phyloP scores from a whole-genome alignment of 2,113 vertebrate species.

The Poecile atricapillus region DNA sequence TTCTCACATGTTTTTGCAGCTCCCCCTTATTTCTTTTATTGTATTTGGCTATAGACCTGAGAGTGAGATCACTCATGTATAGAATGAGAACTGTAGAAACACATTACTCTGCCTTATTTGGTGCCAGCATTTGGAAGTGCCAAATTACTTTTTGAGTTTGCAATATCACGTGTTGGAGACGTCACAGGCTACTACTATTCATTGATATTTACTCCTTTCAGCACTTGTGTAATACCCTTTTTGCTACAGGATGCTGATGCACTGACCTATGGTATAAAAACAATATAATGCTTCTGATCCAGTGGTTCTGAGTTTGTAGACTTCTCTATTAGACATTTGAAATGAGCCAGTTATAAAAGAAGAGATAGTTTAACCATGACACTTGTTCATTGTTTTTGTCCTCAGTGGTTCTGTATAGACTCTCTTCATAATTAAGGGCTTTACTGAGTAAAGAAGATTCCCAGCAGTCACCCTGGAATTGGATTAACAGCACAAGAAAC shows the following conservation, averaged over 20 bases:
- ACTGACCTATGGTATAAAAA: not conserved
- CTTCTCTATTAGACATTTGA: slow-evolving; percentile 13
- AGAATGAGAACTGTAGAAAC: slow-evolving; percentile 16
- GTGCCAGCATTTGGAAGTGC: slow-evolving; percentile 13
- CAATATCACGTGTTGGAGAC: slow-evolving; percentile 1
- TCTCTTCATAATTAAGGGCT: slow-evolving; percentile 29
- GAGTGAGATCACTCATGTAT: slow-evolving; percentile 44
- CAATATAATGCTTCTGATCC: slow-evolving; percentile 8
- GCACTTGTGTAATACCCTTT: not conserved
- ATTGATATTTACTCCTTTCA: not conserved
- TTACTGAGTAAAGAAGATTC: slow-evolving; percentile 46
- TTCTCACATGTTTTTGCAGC: slow-evolving; percentile 41
- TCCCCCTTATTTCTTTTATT: slow-evolving; percentile 21
- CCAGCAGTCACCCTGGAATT: slow-evolving; percentile 39
- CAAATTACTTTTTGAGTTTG: not conserved
- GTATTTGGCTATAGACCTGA: slow-evolving; percentile 27
- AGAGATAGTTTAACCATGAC: slow-evolving; percentile 28
- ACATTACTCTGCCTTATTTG: not conserved
- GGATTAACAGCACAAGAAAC: slow-evolving; percentile 48
- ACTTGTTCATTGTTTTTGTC: slow-evolving; percentile 45
- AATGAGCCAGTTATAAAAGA: slow-evolving; percentile 26
- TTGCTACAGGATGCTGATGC: slow-evolving; percentile 15
- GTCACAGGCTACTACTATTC: slow-evolving; percentile 12
- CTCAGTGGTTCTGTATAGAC: not conserved
- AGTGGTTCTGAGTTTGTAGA: not conserved